Evolutionary conservation across 1,140 invertebrate species (phyloP).

Genomic region (Phortica variegata): DNA sequence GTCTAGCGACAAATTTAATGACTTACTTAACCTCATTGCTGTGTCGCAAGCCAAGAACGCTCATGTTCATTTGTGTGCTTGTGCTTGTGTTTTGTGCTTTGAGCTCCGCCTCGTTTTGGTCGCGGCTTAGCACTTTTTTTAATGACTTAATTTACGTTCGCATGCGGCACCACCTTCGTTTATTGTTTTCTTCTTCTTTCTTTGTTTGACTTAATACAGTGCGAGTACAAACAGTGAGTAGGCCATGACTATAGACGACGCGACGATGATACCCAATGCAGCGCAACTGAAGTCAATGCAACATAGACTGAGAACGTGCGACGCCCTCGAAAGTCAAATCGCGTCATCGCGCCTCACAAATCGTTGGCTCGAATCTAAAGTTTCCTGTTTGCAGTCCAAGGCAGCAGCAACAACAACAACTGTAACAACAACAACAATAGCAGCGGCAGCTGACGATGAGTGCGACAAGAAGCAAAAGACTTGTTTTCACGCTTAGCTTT

Average conservation of each 20-base stretch:
- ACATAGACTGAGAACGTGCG: slow-evolving; percentile 41
- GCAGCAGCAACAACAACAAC: no score
- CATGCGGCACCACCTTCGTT: slow-evolving; percentile 53
- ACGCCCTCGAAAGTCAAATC: slow-evolving; percentile 42
- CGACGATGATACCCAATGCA: no score
- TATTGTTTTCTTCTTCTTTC: no score
- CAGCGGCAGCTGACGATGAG: slow-evolving; percentile 19
- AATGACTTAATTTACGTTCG: slow-evolving; percentile 54
- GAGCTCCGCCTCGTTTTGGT: slow-evolving; percentile 30
- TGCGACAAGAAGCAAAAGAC: background rate
- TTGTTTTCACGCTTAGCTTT: slow-evolving; percentile 2
- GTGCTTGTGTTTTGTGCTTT: background rate
- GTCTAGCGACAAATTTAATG: slow-evolving; percentile 54
- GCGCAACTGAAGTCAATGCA: slow-evolving; percentile 11
- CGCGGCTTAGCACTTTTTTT: slow-evolving; percentile 32
- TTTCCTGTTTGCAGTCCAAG: slow-evolving; percentile 25
- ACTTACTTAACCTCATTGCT: slow-evolving; percentile 51
- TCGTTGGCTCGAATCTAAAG: slow-evolving; percentile 32
- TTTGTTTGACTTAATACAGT: slow-evolving; percentile 50
- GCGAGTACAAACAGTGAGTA: slow-evolving; percentile 11
- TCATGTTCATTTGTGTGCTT: no score
- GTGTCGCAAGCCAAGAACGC: background rate
- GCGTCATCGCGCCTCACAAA: slow-evolving; percentile 39
- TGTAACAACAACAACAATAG: no score
- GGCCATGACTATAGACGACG: slow-evolving; percentile 2